Base-by-base conservation (phyloP, 2,888 invertebrate genomes). In the Melikaiella ostensackeni region DNA sequence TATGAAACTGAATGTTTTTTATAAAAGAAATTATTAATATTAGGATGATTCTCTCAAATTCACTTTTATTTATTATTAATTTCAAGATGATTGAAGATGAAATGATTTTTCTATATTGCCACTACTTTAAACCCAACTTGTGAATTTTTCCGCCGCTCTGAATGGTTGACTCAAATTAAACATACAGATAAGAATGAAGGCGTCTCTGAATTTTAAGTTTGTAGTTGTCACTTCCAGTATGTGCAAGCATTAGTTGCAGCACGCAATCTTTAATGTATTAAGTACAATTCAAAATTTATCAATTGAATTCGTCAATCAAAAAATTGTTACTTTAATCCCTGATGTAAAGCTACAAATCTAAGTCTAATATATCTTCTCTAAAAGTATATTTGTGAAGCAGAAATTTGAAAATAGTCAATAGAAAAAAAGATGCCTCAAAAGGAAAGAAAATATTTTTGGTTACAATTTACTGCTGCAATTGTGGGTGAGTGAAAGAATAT, bases 161-260 rank as follows among this genome's bases (percentile, higher is more conserved):
- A 70, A 70, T 70, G 30, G 46, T n/a, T 50, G 30, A 30, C 70
- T 50, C 50, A 30, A 30, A 30, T 46, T 50, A 27, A 50, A 70
- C 50, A 50, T 30, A 70, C 27, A 46, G 70, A 70, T 70, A 70
- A 70, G 70, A 33, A n/a, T 30, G 46, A 33, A 46, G 70, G 13
- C 6, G 24, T 24, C 13, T 21, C 1, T n/a, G n/a, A 59, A 24
- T 27, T 21, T 16, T 5, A 59, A 59, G 27, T 24, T 27, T 59
- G 27, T 16, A 5, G 24, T 1, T 13, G 13, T 27, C 59, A 27
- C 24, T 59, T 27, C 11, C 24, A 59, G 59, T 27, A 27, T 24
- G 21, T 59, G 16, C 11, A 27, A 59, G 24, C 21, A 59, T 59
- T 59, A 59, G 1, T 21, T 55, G 55, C n/a, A 21, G 7, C 55